phyloP scores from a whole-genome alignment of 1,140 invertebrate species.

The Triops longicaudatus region DNA sequence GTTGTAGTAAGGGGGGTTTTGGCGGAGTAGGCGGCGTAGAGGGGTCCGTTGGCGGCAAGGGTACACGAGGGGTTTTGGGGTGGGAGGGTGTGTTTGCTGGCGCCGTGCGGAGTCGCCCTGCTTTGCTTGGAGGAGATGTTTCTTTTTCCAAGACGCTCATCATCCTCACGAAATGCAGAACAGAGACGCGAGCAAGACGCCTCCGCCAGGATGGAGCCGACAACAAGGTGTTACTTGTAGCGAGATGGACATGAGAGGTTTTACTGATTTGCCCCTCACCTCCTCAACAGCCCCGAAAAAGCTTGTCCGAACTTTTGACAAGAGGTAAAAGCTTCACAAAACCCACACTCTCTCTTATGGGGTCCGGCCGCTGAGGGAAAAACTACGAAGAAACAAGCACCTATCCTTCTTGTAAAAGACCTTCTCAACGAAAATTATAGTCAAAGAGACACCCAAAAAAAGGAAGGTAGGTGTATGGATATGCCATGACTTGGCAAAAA shows the following conservation, averaged over 20 bases:
- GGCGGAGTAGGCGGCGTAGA: too few species aligned
- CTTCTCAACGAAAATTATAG: background rate
- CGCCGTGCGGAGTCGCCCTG: constrained; percentile 2
- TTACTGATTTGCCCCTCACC: background rate
- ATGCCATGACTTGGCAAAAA: background rate
- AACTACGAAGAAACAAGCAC: background rate
- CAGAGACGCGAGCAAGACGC: background rate
- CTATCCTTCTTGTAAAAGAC: background rate
- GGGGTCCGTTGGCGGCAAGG: background rate
- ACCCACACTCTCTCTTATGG: background rate
- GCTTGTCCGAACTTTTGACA: constrained; percentile 14
- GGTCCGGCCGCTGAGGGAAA: background rate
- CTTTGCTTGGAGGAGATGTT: background rate
- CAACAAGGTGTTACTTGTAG: constrained; percentile 4
- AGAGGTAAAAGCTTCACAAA: constrained; percentile 12
- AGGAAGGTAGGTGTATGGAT: background rate
- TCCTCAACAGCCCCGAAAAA: background rate
- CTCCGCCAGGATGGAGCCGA: background rate
- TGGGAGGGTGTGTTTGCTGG: background rate
- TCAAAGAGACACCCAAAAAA: background rate
- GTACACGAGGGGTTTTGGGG: background rate
- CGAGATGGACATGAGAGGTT: constrained; percentile 8
- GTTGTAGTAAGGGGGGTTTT: background rate
- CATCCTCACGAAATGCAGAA: background rate
- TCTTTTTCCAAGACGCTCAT: background rate